Base-by-base conservation (phyloP, 2,888 invertebrate species). In the Globia sparganii region DNA sequence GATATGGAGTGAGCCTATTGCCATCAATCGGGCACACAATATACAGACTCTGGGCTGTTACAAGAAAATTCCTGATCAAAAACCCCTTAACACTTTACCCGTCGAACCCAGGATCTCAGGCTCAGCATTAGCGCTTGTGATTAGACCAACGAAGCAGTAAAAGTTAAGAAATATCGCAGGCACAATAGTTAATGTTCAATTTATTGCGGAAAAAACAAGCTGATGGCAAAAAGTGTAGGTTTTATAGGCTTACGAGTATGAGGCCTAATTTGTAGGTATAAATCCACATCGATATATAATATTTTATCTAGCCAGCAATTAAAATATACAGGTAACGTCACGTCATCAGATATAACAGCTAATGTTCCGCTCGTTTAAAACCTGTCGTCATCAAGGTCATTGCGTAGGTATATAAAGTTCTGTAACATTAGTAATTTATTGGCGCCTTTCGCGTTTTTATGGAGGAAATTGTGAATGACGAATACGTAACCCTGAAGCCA, bases 361-460 rank as follows among this genome's bases (percentile, higher is more conserved):
- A 73, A 86, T 73, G 71, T 83, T 79, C 73, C 67, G 61, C 74
- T 75, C 43, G 34, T 53, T 69, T 49, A 2, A 75, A 86, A 83
- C 76, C 61, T 58, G 86, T 77, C 69, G 84, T 86, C 86, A 83
- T 86, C 84, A 84, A 84, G 84, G 86, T 80, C 61, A 72, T 66
- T 1, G 65, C 86, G 83, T 84, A 84, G 84, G 86, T 53, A 75
- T 79, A 68, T 37, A 72, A 70, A 75, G 70, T 76, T 69, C 69
- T 77, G 69, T 68, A 80, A 79, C 62, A 65, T 72, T 46, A 79
- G 31, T 56, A 15, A 59, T 75, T 68, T 86, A 83, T 79, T 66
- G 86, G 84, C 84, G 86, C 84, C 84, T 80, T 74, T 80, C 64
- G 40, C 11, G 62, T 83, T 86, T 79, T 79, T 84, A 83, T 86